Conservation (phyloP, 2,113 vertebrate species). For the Chrysochloris asiatica region DNA sequence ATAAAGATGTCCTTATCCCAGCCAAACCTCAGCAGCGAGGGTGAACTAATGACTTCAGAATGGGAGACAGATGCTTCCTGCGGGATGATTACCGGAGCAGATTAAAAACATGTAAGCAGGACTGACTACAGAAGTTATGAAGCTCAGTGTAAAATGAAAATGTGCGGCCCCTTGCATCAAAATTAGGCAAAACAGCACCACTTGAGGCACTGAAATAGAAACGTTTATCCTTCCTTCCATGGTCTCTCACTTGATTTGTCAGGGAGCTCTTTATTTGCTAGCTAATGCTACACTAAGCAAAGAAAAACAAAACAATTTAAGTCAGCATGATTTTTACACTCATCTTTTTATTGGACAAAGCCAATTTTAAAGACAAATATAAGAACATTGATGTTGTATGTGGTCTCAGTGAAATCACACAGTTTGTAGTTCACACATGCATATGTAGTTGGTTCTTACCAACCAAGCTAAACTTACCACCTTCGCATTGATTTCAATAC, state of each 20-base stretch:
- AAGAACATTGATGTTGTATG: neutral
- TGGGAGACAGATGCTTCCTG: constrained; percentile 63
- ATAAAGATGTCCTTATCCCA: constrained; percentile 67
- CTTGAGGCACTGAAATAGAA: neutral
- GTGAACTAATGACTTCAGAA: constrained; percentile 68
- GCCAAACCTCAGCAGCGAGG: constrained; percentile 50
- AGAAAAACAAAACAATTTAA: neutral
- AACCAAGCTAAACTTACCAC: too few relatives aligned
- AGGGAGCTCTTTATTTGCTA: neutral
- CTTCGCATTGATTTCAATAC: too few relatives aligned
- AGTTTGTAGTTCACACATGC: neutral
- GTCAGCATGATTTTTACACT: constrained; percentile 16
- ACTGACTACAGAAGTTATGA: constrained; percentile 24
- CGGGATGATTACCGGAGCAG: constrained; percentile 3
- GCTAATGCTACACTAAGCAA: constrained; percentile 5
- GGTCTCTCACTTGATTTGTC: neutral
- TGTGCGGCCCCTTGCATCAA: neutral
- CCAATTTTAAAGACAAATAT: neutral
- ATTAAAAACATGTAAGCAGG: constrained; percentile 6
- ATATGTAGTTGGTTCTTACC: neutral
- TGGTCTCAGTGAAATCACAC: neutral
- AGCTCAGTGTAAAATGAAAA: constrained; percentile 27
- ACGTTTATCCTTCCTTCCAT: neutral
- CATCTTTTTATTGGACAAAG: neutral
- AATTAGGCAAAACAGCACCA: neutral